phyloP scores from a whole-genome alignment of 2,113 vertebrate species.

The Euleptes europaea region DNA sequence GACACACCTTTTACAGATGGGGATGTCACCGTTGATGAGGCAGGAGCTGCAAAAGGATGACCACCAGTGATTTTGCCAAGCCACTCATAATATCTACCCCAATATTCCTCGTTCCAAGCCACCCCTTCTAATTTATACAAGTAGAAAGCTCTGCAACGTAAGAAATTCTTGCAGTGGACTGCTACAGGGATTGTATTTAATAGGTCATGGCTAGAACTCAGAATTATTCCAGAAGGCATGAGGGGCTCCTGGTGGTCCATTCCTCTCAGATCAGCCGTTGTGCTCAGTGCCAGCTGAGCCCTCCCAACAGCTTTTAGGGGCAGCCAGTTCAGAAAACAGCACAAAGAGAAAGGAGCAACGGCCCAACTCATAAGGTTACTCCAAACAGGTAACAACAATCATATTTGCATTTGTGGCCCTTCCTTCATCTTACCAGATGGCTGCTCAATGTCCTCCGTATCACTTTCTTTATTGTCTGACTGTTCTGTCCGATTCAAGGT shows the following conservation, averaged over 20 bases:
- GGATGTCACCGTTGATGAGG: too few relatives aligned
- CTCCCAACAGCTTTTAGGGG: background rate
- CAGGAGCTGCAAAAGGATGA: too few relatives aligned
- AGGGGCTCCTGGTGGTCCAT: too few relatives aligned
- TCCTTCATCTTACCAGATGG: background rate
- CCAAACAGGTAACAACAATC: background rate
- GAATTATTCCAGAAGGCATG: background rate
- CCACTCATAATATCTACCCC: too few relatives aligned
- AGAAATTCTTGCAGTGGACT: too few relatives aligned
- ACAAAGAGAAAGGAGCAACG: background rate
- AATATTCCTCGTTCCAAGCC: too few relatives aligned
- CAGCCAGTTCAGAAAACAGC: background rate
- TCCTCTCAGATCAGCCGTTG: background rate
- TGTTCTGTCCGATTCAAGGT: background rate
- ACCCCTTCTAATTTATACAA: too few relatives aligned
- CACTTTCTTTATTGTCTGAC: background rate
- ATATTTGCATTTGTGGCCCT: background rate
- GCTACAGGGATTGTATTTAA: too few relatives aligned
- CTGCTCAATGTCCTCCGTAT: background rate
- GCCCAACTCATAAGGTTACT: background rate
- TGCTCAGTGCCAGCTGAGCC: background rate
- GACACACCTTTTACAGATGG: too few relatives aligned
- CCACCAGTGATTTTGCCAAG: too few relatives aligned
- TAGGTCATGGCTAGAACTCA: background rate
- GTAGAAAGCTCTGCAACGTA: too few relatives aligned